These are phyloP conservation scores for Drosophila neutralis DNA, from an alignment of 2,888 invertebrate genomes.

Conservation along the genomic window DNA sequence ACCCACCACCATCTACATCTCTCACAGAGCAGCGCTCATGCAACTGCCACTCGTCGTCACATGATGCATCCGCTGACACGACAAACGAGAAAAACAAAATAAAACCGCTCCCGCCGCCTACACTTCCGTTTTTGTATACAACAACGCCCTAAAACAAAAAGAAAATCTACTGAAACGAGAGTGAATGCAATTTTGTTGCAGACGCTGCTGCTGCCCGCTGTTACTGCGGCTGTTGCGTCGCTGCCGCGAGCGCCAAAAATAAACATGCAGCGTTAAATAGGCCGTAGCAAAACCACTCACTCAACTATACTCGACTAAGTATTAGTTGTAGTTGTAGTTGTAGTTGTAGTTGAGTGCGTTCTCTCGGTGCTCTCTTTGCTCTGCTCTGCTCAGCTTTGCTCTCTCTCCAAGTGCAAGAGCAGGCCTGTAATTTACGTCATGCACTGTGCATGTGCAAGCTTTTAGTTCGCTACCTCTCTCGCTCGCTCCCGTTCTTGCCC, in stretches of 20 bases:
- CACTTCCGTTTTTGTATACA: constrained; percentile 51
- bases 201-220: constrained; percentile 34
- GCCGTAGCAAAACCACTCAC: constrained; percentile 55
- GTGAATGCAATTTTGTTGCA: constrained; percentile 69
- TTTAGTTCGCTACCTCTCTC: constrained; percentile 10
- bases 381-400: constrained; percentile 1
- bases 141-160: constrained; percentile 74
- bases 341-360: constrained; percentile 30
- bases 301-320: constrained; percentile 13
- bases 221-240: constrained; percentile 35
- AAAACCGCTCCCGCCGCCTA: constrained; percentile 1
- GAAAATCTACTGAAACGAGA: constrained; percentile 62
- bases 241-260: constrained; percentile 66
- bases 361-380: constrained; percentile 21
- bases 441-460: constrained; percentile 31
- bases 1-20: not conserved
- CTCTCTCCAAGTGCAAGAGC: constrained; percentile 78
- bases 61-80: constrained; percentile 76
- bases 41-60: constrained; percentile 61
- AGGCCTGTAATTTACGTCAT: constrained; percentile 63
- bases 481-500: constrained; percentile 13
- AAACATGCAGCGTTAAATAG: constrained; percentile 77
- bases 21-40: constrained; percentile 1
- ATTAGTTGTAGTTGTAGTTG: constrained; percentile 30
- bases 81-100: constrained; percentile 25